phyloP scores from a whole-genome alignment of 2,113 vertebrate genomes.

The Tetrax tetrax region DNA sequence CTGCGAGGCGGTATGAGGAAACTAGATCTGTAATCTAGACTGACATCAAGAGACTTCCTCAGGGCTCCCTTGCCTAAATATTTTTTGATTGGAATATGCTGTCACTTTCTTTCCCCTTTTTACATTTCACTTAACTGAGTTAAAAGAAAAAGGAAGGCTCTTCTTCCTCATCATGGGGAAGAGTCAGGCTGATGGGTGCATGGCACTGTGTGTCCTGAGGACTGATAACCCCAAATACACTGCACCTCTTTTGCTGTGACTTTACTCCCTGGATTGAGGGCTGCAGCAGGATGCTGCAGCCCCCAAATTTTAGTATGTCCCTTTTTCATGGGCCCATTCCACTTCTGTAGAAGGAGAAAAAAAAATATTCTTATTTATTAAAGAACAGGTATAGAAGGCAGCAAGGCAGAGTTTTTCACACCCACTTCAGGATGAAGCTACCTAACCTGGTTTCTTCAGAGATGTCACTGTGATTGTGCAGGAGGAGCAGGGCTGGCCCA shows the following conservation, averaged over 20 bases:
- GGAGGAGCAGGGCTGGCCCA: neutral
- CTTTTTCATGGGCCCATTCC: neutral
- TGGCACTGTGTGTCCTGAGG: fast-evolving
- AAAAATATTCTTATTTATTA: neutral
- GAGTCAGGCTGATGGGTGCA: neutral
- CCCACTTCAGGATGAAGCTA: neutral
- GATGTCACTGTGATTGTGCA: neutral
- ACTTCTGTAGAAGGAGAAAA: neutral
- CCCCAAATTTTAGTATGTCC: neutral
- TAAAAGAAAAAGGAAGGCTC: neutral
- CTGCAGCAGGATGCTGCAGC: neutral
- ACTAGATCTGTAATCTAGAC: neutral
- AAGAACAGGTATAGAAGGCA: neutral
- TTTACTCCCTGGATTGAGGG: neutral
- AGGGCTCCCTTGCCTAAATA: neutral
- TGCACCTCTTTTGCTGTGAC: neutral
- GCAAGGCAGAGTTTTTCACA: neutral
- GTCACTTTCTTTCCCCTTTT: neutral
- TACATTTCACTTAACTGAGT: neutral
- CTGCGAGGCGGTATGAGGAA: neutral
- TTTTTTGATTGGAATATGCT: neutral
- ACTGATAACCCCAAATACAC: neutral
- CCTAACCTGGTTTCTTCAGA: neutral
- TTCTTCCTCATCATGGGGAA: neutral
- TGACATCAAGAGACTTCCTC: neutral